phyloP scores from a whole-genome alignment of 2,113 vertebrate species.

The Notothenia coriiceps region DNA sequence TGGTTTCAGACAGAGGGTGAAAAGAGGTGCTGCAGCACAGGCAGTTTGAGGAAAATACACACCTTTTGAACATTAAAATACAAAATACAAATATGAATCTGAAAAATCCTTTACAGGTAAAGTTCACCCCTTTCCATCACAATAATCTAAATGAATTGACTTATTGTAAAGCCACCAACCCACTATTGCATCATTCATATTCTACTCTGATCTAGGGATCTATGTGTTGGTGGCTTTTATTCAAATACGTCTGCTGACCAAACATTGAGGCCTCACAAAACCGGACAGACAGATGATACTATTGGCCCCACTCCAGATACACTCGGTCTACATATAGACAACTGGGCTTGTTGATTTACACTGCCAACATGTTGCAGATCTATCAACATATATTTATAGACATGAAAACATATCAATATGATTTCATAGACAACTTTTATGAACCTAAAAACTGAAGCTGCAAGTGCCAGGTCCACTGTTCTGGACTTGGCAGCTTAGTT shows the following conservation, averaged over 20 bases:
- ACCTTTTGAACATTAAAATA: too few relatives aligned
- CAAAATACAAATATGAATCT: too few relatives aligned
- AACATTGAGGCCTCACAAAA: slow-evolving; percentile 34
- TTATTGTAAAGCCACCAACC: slow-evolving; percentile 5
- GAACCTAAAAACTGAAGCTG: slow-evolving; percentile 21
- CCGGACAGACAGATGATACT: slow-evolving; percentile 56
- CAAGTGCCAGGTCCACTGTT: slow-evolving; percentile 12
- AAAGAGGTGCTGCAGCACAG: too few relatives aligned
- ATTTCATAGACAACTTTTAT: background rate
- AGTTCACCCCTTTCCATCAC: background rate
- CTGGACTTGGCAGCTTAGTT: slow-evolving; percentile 27
- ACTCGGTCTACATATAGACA: slow-evolving; percentile 34
- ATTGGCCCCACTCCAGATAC: slow-evolving; percentile 39
- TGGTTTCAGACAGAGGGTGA: too few relatives aligned
- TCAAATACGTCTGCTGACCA: slow-evolving; percentile 47
- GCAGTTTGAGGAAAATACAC: too few relatives aligned
- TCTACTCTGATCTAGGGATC: slow-evolving; percentile 14
- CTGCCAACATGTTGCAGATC: too few relatives aligned
- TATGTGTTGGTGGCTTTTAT: slow-evolving; percentile 30
- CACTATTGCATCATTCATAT: background rate
- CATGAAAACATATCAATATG: slow-evolving; percentile 1
- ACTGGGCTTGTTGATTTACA: background rate
- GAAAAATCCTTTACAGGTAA: too few relatives aligned
- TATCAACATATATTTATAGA: too few relatives aligned
- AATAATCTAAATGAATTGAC: background rate